A percentile compares a stretch with the other conserved stretches of the same genome.
These are phyloP conservation scores for Deroplatys truncata DNA, from an alignment of 2,888 invertebrate species.

Conservation along the genomic window DNA sequence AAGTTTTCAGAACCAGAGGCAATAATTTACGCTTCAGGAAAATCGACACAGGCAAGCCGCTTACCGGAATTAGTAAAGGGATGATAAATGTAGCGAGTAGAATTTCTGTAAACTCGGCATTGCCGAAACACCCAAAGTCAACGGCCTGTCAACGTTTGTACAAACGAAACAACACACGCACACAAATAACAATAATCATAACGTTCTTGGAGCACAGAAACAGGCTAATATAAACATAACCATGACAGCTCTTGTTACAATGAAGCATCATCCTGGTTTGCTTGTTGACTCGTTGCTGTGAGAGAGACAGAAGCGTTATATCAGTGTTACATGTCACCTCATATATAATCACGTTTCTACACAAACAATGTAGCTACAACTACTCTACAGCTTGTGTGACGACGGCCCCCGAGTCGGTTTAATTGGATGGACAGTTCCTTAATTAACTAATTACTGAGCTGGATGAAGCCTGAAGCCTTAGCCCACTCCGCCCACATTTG, in stretches of 20 bases:
- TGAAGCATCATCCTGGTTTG: background rate
- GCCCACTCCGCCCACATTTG: background rate
- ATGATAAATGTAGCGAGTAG: background rate
- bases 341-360: background rate
- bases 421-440: conserved; percentile 25
- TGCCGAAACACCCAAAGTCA: background rate
- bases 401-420: background rate
- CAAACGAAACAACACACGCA: background rate
- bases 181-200: background rate
- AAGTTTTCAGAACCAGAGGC: background rate
- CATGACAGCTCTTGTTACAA: background rate
- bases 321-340: background rate
- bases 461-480: conserved; percentile 12
- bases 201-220: background rate
- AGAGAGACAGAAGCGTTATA: background rate
- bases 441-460: conserved; percentile 24
- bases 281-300: background rate
- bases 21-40: background rate
- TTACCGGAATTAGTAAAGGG: background rate
- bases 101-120: background rate
- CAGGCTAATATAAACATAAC: background rate
- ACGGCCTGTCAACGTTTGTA: background rate
- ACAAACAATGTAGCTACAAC: background rate
- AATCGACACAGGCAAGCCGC: background rate
- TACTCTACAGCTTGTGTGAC: background rate